Base-by-base conservation (phyloP, 2,797 vertebrate genomes). In the Eospalax fontanierii region DNA sequence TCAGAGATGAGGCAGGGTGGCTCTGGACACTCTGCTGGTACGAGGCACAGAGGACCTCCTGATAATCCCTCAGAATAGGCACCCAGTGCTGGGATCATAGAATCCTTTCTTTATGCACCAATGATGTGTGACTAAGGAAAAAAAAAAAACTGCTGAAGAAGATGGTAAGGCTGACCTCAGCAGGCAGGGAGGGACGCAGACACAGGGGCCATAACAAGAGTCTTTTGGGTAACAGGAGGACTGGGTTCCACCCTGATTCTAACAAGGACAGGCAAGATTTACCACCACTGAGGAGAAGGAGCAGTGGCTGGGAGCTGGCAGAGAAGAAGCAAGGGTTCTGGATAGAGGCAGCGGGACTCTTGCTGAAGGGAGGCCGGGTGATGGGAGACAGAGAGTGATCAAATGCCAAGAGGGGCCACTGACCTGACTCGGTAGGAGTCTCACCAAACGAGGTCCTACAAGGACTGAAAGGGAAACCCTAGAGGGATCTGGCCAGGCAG, bases 331-430 rank as follows among this genome's bases (percentile, higher is more conserved):
- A 57, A 35, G 73, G 30, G 38, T 54, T 28, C 28, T 24, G 50
- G 30, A 4, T 0, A 5, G 19, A 11, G n/a, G 12, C 19, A 30
- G 35, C 19, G 1, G 30, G 68, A 19, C 24, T 26, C 30, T 18
- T 10, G 6, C 46, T 4, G 43, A 22, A 63, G 66, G n/a, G n/a
- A 22, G 50, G 54, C 18, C 3, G 9, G 50, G 26, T 14, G 18
- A 3, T 9, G 38, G 33, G 30, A 57, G 33, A 9, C 2, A 0
- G 73, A 0, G 19, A 28, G 43, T 18, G 21, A 18, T 74, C 61
- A 1, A n/a, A 18, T 0, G 2, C 61, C n/a, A 11, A 43, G 15
- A 24, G 11, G 16, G 43, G 3, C 7, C 18, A 16, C 81, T 4
- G 14, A 21, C 8, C 26, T 11, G 15, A 11, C 61, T 46, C 22